Conservation (phyloP, 2,888 invertebrate species). For the Melanchra persicariae region DNA sequence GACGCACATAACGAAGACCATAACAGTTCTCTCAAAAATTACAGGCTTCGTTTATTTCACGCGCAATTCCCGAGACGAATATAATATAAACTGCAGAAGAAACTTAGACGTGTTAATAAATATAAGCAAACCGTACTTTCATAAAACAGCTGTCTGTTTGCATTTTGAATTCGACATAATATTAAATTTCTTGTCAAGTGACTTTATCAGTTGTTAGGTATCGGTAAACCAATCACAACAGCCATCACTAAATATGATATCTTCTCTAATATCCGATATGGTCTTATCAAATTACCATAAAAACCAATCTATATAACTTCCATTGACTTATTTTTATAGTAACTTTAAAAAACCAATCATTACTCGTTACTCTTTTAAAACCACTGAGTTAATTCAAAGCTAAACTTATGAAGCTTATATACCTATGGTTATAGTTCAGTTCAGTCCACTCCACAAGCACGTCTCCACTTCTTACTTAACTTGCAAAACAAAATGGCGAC, state of each 20-base stretch:
- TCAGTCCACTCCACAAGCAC: constrained; percentile 12
- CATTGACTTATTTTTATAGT: neutral
- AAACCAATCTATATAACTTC: too few species aligned
- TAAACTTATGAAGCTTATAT: neutral
- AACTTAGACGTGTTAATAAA: constrained; percentile 24
- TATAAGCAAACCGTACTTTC: constrained; percentile 15
- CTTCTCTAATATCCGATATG: neutral
- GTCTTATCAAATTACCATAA: neutral
- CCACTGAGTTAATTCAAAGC: constrained; percentile 5
- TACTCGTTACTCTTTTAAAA: neutral
- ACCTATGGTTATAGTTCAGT: neutral
- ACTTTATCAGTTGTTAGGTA: neutral
- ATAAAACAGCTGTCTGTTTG: neutral
- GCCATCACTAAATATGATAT: neutral
- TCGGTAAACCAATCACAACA: neutral
- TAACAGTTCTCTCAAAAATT: constrained; percentile 23
- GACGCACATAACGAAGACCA: neutral
- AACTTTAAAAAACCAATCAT: neutral
- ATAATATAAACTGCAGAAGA: constrained; percentile 31
- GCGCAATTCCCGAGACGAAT: constrained; percentile 26
- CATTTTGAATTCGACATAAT: neutral
- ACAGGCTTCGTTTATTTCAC: constrained; percentile 24
- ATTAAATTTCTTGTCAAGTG: neutral
- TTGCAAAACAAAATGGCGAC: constrained; percentile 54
- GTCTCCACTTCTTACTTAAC: constrained; percentile 22